A percentile compares a stretch with the other conserved stretches of the same genome.
Conservation (phyloP, 2,113 vertebrate species). For the Podarcis cretensis region DNA sequence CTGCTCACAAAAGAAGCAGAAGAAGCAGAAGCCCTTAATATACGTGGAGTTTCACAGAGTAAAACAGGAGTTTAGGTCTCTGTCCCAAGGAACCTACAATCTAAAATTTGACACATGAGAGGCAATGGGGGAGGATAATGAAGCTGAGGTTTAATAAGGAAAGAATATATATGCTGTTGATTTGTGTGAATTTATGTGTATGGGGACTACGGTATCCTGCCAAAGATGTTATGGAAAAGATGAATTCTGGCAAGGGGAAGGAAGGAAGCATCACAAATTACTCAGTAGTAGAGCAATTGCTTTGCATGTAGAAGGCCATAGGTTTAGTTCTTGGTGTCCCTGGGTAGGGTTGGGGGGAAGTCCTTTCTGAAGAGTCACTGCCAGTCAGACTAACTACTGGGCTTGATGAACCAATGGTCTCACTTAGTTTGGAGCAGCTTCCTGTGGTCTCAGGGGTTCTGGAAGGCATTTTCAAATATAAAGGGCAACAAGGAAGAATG, state of each 20-base stretch:
- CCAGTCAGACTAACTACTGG: neutral
- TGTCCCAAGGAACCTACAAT: neutral
- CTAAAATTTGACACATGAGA: neutral
- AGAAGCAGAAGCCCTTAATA: neutral
- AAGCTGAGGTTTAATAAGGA: neutral
- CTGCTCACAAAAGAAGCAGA: neutral
- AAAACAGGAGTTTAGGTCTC: neutral
- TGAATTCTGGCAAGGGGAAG: neutral
- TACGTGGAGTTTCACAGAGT: neutral
- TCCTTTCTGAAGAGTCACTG: neutral
- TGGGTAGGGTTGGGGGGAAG: neutral
- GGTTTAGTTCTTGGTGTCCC: neutral
- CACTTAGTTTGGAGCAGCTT: neutral
- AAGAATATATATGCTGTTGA: neutral
- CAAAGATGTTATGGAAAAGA: neutral
- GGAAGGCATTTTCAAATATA: neutral
- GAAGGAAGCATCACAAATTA: neutral
- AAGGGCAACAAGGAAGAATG: neutral
- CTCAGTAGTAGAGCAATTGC: neutral
- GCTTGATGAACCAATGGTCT: neutral
- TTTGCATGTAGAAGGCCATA: neutral
- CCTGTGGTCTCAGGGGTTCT: neutral
- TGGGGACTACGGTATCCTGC: neutral
- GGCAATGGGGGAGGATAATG: neutral
- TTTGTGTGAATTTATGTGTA: neutral